Percentiles rank a stretch among this genome's conserved stretches.
Conservation (phyloP, 2,888 invertebrate species). For the Diarsia dahlii region DNA sequence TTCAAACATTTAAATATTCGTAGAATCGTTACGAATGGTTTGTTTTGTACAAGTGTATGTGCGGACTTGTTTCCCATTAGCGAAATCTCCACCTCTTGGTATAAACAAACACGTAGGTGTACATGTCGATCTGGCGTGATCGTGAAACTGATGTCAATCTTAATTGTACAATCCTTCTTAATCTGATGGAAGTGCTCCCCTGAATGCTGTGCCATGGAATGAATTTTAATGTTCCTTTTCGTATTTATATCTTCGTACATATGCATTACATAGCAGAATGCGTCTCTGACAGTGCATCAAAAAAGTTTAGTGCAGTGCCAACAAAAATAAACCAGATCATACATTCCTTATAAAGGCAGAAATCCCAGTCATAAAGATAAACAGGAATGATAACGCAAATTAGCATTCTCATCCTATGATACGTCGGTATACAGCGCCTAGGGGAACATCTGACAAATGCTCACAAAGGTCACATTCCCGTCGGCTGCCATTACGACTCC, state of each 20-base stretch:
- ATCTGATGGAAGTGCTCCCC: conserved; percentile 62
- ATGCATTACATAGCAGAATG: conserved; percentile 21
- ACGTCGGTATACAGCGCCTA: conserved; percentile 33
- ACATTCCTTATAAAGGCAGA: conserved; percentile 49
- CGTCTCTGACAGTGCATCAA: conserved; percentile 35
- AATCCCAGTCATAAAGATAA: conserved; percentile 69
- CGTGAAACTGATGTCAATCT: conserved; percentile 64
- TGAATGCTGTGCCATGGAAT: conserved; percentile 46
- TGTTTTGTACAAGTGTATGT: conserved; percentile 29
- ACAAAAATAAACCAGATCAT: conserved; percentile 44
- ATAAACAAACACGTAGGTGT: conserved; percentile 48
- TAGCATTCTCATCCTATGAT: conserved; percentile 63
- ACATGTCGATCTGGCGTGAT: conserved; percentile 53
- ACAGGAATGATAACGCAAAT: conserved; percentile 67
- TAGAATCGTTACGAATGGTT: conserved; percentile 33
- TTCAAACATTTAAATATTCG: conserved; percentile 47
- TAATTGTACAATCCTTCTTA: conserved; percentile 64
- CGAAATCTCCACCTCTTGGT: conserved; percentile 37
- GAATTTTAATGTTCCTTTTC: conserved; percentile 59
- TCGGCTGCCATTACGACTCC: conserved; percentile 76
- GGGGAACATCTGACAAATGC: conserved; percentile 69
- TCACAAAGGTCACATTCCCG: conserved; percentile 74
- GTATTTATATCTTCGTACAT: conserved; percentile 42
- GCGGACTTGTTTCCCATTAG: conserved; percentile 47
- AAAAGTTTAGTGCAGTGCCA: conserved; percentile 31